Evolutionary conservation across 2,113 vertebrate species (phyloP), one percentile per base, ranked within the genome.

Genomic region (Lates calcarifer): DNA sequence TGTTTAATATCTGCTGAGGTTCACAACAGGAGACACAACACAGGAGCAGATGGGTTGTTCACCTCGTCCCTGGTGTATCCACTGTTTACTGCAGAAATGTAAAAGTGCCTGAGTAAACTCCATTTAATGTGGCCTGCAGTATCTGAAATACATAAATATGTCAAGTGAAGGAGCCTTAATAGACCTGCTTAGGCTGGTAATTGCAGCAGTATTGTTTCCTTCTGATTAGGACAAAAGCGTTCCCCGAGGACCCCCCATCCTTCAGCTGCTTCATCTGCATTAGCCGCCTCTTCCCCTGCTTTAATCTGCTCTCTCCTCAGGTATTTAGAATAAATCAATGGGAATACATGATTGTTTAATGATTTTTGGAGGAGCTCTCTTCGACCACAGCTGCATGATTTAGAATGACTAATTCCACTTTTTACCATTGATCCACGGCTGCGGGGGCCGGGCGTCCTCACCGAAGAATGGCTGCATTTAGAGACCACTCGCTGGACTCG

Each of bases 301-400:
- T 97, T 98, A 98, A 99, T 99, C 97, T 97, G 97, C 96, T 97
- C 97, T 94, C 95, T 94, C 93, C 97, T 95, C 97, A 97, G 97
- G 96, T 98, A 96, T 98, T 99, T 98, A 98, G 97, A 99, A 99
- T 99, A 98, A 99, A 99, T 99, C 98, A 97, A 99, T 99, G 96
- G 94, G 96, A 97, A 99, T 98, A 99, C 98, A 99, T 98, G 98
- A 99, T 99, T 99, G 97, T 97, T 98, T 99, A 99, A 98, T 98
- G 98, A 99, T 99, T 99, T 99, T 96, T 95, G 96, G 96, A 97
- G 97, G 96, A 96, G 96, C 96, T 96, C 95, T 95, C 95, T 97
- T 98, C 95, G 96, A 98, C 96, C 97, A 96, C 94, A 93, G 96
- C 96, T 95, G 96, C 96, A 96, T 98, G 97, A 98, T 97, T 98